Conservation (phyloP, 1,140 invertebrate species). For the Trichogramma pretiosum region DNA sequence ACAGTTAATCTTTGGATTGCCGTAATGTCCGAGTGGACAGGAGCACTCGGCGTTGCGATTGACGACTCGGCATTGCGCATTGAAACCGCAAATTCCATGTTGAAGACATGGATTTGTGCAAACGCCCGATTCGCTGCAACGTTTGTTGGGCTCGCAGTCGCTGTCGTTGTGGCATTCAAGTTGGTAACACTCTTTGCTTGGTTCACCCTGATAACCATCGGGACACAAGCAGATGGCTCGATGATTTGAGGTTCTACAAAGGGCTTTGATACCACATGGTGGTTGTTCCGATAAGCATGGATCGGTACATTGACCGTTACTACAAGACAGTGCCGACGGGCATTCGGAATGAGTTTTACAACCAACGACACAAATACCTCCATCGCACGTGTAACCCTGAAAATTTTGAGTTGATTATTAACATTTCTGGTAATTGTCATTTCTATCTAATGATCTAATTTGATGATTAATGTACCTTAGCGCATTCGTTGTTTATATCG, state of each 20-base stretch:
- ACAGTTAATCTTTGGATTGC: constrained; percentile 73
- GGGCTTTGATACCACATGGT: constrained; percentile 65
- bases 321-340: constrained; percentile 64
- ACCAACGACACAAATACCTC: constrained; percentile 58
- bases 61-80: constrained; percentile 77
- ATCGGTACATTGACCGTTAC: constrained; percentile 64
- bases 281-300: constrained; percentile 59
- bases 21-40: constrained; percentile 76
- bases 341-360: constrained; percentile 76
- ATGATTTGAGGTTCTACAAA: constrained; percentile 67
- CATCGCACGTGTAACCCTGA: constrained; percentile 55
- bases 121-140: constrained; percentile 60
- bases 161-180: constrained; percentile 67
- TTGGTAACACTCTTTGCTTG: constrained; percentile 60
- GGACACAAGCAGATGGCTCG: constrained; percentile 77
- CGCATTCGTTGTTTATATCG: constrained; percentile 41
- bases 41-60: constrained; percentile 68
- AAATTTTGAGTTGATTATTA: too few species aligned
- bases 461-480: constrained; percentile 31
- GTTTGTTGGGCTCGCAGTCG: constrained; percentile 71
- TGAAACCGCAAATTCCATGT: constrained; percentile 66
- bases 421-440: too few species aligned
- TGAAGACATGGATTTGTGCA: constrained; percentile 79
- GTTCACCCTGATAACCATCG: constrained; percentile 72
- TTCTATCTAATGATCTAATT: background rate